Percentiles rank a stretch among this genome's conserved stretches.
These are phyloP conservation scores for Oxyteleia sp. DNA, from an alignment of 2,888 invertebrate genomes.

Conservation along the genomic window DNA sequence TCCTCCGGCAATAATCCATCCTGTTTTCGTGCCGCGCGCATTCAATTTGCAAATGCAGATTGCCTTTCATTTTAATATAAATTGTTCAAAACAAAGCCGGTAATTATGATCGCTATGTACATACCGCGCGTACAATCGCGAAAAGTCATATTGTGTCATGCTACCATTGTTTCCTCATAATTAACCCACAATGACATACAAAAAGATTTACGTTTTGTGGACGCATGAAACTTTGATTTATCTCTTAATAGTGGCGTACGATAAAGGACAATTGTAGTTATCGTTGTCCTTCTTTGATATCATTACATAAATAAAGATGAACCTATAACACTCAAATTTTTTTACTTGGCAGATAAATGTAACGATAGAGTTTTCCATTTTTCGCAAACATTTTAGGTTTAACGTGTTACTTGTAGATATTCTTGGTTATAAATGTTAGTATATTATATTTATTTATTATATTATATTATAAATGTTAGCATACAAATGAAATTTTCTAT, in stretches of 20 bases:
- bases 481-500: too few species aligned
- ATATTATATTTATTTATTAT: too few species aligned
- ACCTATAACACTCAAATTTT: too few species aligned
- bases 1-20: slow-evolving; percentile 82
- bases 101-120: slow-evolving; percentile 80
- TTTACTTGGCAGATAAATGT: too few species aligned
- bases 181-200: slow-evolving; percentile 54
- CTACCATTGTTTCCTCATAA: slow-evolving; percentile 55
- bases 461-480: too few species aligned
- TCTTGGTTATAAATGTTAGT: too few species aligned
- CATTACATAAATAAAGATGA: too few species aligned
- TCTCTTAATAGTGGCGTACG: neutral
- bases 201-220: slow-evolving; percentile 33
- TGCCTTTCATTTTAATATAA: slow-evolving; percentile 86
- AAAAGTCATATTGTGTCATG: slow-evolving; percentile 48
- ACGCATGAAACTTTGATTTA: slow-evolving; percentile 10
- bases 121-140: slow-evolving; percentile 15
- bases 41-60: slow-evolving; percentile 86
- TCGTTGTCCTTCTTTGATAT: too few species aligned
- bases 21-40: slow-evolving; percentile 75
- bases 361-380: too few species aligned
- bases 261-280: too few species aligned
- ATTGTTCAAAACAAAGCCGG: slow-evolving; percentile 85
- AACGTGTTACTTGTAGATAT: too few species aligned
- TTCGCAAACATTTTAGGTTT: too few species aligned